Base-by-base conservation (phyloP, 2,797 vertebrate species). In the Phrynocephalus vlangalii region DNA sequence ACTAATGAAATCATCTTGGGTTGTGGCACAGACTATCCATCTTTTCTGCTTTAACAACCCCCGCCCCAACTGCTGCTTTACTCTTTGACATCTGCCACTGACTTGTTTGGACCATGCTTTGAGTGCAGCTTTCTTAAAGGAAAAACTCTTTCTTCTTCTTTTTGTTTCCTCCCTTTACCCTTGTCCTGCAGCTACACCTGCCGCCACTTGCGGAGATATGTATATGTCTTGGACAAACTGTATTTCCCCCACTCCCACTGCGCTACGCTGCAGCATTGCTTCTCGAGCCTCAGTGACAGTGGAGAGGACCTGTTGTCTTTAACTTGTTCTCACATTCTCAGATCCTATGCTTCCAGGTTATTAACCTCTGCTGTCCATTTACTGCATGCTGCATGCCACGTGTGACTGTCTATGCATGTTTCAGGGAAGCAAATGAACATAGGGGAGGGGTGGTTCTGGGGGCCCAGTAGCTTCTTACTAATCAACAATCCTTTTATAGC, bases 121-220 rank as follows among this genome's bases (percentile, higher is more conserved):
- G 93, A 95, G 79, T 87, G 0, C 94, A 82, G 90, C 89, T 95
- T 95, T 96, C 95, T 94, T 88, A 94, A 96, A 97, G 96, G 95
- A 95, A 96, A 96, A 96, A 83, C 85, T 93, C 91, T 95, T 86
- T 91, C 95, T 95, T 97, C 97, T 73, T 95, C 88, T 90, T 91
- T 88, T 96, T 79, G 96, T 94, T 96, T 92, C 96, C 95, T 96
- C 93, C 96, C 93, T 95, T 94, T 95, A 86, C 95, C 96, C 95
- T 97, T 97, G 96, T 97, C 95, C 97, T 98, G 94, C 97, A 97
- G 97, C 97, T 97, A 96, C 95, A 96, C 96, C 96, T 97, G 97
- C 97, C 96, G 96, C 97, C 97, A 97, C 96, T 97, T 98, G 97
- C 97, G 94, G 97, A 97, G 97, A 97, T 97, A 97, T 97, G 97